Conservation (phyloP, 2,113 vertebrate genomes). For the Sciurus niger region DNA sequence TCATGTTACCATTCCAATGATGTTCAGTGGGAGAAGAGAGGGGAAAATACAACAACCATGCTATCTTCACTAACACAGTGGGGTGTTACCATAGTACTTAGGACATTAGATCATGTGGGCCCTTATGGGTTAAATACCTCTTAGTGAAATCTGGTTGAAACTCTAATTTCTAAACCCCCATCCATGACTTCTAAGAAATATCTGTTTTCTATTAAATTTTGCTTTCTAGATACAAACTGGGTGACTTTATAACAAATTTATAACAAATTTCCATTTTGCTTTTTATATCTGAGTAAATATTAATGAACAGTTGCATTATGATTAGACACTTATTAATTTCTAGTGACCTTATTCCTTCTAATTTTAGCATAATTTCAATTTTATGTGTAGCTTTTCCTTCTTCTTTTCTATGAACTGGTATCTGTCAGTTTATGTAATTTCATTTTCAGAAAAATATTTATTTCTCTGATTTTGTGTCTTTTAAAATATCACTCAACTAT, state of each 20-base stretch:
- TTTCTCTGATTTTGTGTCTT: neutral
- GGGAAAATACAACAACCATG: neutral
- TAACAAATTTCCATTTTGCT: neutral
- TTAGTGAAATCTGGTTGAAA: slow-evolving; percentile 5
- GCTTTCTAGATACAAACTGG: neutral
- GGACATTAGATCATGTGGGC: too few species aligned
- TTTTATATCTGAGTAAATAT: slow-evolving; percentile 44
- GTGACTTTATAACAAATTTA: slow-evolving; percentile 24
- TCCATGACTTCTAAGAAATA: slow-evolving; percentile 11
- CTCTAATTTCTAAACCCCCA: neutral
- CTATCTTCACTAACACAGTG: neutral
- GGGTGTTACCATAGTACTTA: neutral
- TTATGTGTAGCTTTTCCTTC: neutral
- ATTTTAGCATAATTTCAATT: slow-evolving; percentile 44
- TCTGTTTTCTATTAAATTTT: neutral
- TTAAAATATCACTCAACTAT: neutral
- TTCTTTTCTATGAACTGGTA: slow-evolving; percentile 15
- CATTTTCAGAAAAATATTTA: slow-evolving; percentile 36
- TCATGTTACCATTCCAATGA: neutral
- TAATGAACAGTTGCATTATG: neutral
- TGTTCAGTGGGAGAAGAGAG: neutral
- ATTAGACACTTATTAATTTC: slow-evolving; percentile 24
- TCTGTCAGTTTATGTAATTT: neutral
- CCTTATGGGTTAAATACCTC: neutral
- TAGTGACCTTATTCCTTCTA: neutral